Base-by-base conservation (phyloP, 2,797 vertebrate species). In the Gouania willdenowi region DNA sequence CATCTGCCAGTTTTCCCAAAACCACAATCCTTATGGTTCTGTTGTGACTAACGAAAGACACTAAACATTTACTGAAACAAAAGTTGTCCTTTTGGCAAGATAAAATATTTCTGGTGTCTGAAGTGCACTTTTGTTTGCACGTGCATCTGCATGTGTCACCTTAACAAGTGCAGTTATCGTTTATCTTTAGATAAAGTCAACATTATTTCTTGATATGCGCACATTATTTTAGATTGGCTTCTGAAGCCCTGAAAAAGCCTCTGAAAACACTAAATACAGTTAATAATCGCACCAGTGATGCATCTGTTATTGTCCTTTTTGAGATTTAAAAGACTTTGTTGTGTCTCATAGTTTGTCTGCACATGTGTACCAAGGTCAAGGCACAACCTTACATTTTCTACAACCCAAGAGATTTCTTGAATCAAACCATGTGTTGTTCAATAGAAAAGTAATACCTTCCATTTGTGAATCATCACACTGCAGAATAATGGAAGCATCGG, bases 381-480 rank as follows among this genome's bases (percentile, higher is more conserved):
- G 38, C 31, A 39, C 35, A n/a, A n/a, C 31, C 24, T 42, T 58
- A 15, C 7, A 2, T 21, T 23, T 21, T 14, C 10, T 27, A 8
- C 15, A n/a, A 11, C 37, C 22, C 9, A n/a, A 5, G 40, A 57
- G 55, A 46, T 43, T 42, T 54, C 36, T 50, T 25, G 58, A 42
- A 57, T 56, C 51, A 54, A 70, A 41, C 23, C 26, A 41, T 26
- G 19, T 3, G 9, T 56, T 56, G 49, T 17, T 32, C 49, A 33
- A 49, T 58, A 26, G 53, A 49, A 57, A 57, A 66, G 43, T 59
- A 52, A 49, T 10, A 36, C 24, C 44, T 48, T 3, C 32, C 61
- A 49, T 62, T 33, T 10, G 48, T 76, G 58, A 79, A 64, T 76
- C 57, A 78, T 60, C 44, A 38, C 24, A 36, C 40, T 54, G 31